These are phyloP conservation scores for Drosophila rellima DNA, from an alignment of 2,888 invertebrate genomes.

Conservation along the genomic window DNA sequence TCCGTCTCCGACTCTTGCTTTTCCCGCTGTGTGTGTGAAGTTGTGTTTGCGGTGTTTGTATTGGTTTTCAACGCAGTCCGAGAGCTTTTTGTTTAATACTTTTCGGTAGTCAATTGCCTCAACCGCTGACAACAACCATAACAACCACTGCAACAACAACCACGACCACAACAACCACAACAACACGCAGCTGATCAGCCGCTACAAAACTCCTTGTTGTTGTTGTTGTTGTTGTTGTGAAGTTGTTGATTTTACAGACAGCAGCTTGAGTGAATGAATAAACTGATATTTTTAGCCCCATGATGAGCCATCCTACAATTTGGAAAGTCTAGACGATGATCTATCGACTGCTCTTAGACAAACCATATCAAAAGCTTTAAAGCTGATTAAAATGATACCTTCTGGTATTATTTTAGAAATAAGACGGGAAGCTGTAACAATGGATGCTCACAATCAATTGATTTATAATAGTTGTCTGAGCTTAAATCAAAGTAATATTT, in stretches of 20 bases:
- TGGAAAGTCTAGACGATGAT: slow-evolving; percentile 68
- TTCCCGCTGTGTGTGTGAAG: slow-evolving; percentile 9
- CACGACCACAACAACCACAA: slow-evolving; percentile 7
- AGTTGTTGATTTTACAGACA: slow-evolving; percentile 34
- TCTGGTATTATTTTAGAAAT: neutral
- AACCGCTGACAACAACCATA: slow-evolving; percentile 30
- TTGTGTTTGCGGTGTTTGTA: slow-evolving; percentile 60
- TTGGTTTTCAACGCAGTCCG: slow-evolving; percentile 67
- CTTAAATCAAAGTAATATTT: neutral
- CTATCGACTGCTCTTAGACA: slow-evolving; percentile 33
- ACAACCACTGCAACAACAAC: slow-evolving; percentile 24
- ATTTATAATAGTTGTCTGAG: slow-evolving; percentile 3
- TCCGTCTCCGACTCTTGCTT: slow-evolving; percentile 17
- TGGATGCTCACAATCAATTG: neutral
- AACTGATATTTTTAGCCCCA: slow-evolving; percentile 65
- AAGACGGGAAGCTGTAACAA: slow-evolving; percentile 2
- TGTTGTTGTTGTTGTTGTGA: slow-evolving; percentile 12
- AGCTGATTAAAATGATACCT: slow-evolving; percentile 15
- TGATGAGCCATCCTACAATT: slow-evolving; percentile 43
- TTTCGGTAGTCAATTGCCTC: slow-evolving; percentile 80
- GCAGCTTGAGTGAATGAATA: slow-evolving; percentile 46
- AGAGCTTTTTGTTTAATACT: slow-evolving; percentile 77
- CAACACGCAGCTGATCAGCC: slow-evolving; percentile 37
- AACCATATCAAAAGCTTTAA: slow-evolving; percentile 10
- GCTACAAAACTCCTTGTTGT: slow-evolving; percentile 60